These are phyloP conservation scores for Norana najaformis DNA, from an alignment of 2,888 invertebrate genomes.

Conservation along the genomic window DNA sequence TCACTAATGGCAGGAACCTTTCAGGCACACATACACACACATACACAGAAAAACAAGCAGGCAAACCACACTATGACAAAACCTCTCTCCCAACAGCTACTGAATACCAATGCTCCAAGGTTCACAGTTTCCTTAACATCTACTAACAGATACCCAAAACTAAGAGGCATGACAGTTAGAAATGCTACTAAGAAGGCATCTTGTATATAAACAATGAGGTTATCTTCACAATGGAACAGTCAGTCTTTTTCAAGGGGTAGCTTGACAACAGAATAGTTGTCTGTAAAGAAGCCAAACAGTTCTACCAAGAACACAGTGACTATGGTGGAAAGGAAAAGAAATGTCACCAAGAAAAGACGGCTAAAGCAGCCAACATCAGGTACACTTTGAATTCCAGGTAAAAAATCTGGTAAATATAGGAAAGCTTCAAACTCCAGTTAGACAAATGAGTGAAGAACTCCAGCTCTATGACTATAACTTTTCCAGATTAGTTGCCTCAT, in stretches of 20 bases:
- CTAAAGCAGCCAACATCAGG: too few relatives aligned
- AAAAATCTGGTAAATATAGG: neutral
- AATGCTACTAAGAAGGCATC: neutral
- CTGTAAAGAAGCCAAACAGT: neutral
- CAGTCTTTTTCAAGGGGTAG: neutral
- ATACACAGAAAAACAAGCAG: slow-evolving; percentile 17
- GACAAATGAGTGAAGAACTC: neutral
- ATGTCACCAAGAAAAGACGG: neutral
- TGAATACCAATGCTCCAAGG: neutral
- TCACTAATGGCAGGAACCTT: neutral
- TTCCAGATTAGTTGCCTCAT: neutral
- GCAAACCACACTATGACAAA: neutral
- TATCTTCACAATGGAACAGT: slow-evolving; percentile 13
- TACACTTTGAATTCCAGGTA: neutral
- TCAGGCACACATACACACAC: slow-evolving; percentile 17
- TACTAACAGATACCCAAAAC: slow-evolving; percentile 24
- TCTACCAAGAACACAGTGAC: neutral
- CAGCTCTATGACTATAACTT: too few relatives aligned
- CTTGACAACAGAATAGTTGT: too few relatives aligned
- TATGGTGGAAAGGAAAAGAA: neutral
- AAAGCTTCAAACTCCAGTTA: neutral
- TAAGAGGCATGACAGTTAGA: neutral
- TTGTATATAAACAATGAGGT: neutral
- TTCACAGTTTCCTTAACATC: slow-evolving; percentile 15
- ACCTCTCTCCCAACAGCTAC: neutral